phyloP scores from a whole-genome alignment of 2,113 vertebrate genomes.

The Meleagris gallopavo region DNA sequence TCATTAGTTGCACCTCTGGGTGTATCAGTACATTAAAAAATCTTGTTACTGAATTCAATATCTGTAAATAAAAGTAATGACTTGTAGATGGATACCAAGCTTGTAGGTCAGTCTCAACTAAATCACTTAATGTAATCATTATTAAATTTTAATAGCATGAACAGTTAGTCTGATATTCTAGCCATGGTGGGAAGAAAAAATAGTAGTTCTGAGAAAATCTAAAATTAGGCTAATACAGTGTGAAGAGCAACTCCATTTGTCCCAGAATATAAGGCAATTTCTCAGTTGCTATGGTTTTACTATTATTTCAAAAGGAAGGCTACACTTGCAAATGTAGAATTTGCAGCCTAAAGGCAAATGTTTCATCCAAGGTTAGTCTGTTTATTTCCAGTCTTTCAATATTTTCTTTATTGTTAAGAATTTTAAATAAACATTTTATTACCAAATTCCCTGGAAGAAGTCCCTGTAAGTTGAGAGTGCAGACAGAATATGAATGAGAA shows the following conservation, averaged over 20 bases:
- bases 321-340: not conserved
- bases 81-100: not conserved
- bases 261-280: not conserved
- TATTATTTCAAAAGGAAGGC: not conserved
- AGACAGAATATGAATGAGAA: conserved; percentile 13
- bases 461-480: not conserved
- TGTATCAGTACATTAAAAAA: not conserved
- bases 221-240: not conserved
- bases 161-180: not conserved
- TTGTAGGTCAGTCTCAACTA: not conserved
- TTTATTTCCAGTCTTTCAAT: not conserved
- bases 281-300: not conserved
- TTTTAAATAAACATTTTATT: conserved; percentile 3
- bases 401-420: conserved; percentile 7
- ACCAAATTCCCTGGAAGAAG: not conserved
- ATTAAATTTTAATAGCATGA: conserved; percentile 4
- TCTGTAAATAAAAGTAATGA: conserved; percentile 1
- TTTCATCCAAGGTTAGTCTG: not conserved
- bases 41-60: not conserved
- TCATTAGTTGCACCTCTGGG: not conserved
- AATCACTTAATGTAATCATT: not conserved
- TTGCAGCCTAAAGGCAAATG: not conserved
- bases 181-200: rapidly evolving
- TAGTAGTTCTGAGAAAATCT: not conserved
- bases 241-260: not conserved